Percentiles rank a stretch among this genome's conserved stretches.
Conservation (phyloP, 92 coral and sea anemone genomes). For the Palythoa grandis region DNA sequence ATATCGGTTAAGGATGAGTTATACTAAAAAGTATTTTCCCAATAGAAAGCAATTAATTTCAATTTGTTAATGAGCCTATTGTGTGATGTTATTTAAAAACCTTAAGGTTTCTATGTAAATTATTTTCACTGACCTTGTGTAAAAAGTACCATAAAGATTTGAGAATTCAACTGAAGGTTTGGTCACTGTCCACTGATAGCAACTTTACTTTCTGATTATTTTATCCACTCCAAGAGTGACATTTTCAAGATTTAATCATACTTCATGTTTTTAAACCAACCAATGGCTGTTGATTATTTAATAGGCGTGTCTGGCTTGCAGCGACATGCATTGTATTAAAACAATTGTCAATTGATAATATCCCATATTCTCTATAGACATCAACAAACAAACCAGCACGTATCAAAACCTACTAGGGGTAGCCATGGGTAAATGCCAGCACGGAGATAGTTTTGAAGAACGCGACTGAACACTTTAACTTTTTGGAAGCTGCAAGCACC, state of each 20-base stretch:
- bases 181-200: background rate
- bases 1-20: too few species aligned
- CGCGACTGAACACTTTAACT: too few species aligned
- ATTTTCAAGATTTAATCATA: background rate
- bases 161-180: background rate
- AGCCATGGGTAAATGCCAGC: too few species aligned
- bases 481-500: too few species aligned
- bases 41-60: too few species aligned
- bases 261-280: background rate
- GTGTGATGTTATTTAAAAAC: too few species aligned
- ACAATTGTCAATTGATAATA: slow-evolving; percentile 7
- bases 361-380: background rate
- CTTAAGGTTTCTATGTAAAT: too few species aligned
- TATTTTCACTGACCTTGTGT: too few species aligned
- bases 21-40: too few species aligned
- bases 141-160: background rate
- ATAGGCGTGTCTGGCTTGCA: slow-evolving; percentile 11
- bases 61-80: too few species aligned
- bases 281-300: background rate
- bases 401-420: background rate
- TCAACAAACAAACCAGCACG: slow-evolving; percentile 1
- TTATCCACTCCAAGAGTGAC: background rate
- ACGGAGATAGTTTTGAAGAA: too few species aligned
- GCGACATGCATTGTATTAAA: background rate
- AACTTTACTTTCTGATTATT: background rate